These are phyloP conservation scores for Centropyge bicolor DNA, from an alignment of 2,797 vertebrate genomes.

Conservation along the genomic window DNA sequence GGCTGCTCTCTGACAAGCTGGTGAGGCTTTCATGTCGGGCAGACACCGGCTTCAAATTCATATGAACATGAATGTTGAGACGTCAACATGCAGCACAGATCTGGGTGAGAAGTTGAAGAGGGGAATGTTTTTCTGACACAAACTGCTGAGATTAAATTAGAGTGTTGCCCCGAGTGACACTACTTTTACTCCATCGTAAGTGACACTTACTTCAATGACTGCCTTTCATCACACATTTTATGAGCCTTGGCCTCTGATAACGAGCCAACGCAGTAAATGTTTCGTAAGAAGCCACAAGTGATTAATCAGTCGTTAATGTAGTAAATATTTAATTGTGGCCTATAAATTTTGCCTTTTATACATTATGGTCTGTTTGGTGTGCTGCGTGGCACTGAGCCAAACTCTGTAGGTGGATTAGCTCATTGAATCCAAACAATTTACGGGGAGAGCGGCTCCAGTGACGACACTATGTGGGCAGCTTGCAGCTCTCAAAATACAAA, in stretches of 20 bases:
- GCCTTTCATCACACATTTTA: conserved; percentile 27
- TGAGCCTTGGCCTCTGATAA: conserved; percentile 29
- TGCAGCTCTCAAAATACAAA: conserved; percentile 83
- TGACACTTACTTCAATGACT: background rate
- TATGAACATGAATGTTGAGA: conserved; percentile 14
- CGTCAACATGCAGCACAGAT: background rate
- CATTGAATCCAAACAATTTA: conserved; percentile 88
- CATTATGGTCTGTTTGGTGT: conserved; percentile 69
- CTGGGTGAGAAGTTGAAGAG: background rate
- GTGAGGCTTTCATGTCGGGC: conserved; percentile 18
- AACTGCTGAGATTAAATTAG: background rate
- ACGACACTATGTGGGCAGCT: conserved; percentile 84
- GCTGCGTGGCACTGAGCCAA: conserved; percentile 68
- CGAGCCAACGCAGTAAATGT: conserved; percentile 37
- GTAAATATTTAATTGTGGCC: conserved; percentile 82
- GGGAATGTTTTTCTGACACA: conserved; percentile 6
- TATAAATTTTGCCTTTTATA: conserved; percentile 52
- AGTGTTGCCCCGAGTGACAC: conserved; percentile 20
- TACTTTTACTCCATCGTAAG: conserved; percentile 21
- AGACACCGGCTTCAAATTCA: conserved; percentile 42
- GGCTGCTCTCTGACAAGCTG: conserved; percentile 50
- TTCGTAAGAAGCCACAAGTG: conserved; percentile 65
- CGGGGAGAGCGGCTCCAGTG: conserved; percentile 81
- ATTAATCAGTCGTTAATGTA: conserved; percentile 72
- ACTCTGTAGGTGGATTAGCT: conserved; percentile 85